phyloP scores from a whole-genome alignment of 2,888 invertebrate species.

The Philopedon plagiatum region DNA sequence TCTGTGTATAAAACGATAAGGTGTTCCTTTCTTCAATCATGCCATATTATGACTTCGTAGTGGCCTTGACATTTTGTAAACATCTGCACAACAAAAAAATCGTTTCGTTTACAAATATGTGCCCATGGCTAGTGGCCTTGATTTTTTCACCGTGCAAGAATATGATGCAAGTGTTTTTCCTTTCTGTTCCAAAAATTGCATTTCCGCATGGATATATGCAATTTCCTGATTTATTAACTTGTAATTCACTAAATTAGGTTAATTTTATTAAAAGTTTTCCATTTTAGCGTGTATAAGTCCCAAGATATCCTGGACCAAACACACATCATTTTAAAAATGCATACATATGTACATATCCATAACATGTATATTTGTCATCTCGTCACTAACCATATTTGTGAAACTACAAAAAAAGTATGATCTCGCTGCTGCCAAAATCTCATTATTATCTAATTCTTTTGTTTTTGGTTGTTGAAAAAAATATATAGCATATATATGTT shows the following conservation, averaged over 20 bases:
- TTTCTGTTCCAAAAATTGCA: constrained; percentile 3
- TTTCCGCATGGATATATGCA: neutral
- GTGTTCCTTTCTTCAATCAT: constrained; percentile 23
- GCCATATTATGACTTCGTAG: constrained; percentile 23
- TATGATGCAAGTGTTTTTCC: constrained; percentile 31
- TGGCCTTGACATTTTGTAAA: constrained; percentile 46
- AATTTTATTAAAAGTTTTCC: no score
- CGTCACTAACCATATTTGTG: no score
- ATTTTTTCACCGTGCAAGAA: constrained; percentile 5
- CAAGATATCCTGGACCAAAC: no score
- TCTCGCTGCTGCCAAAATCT: no score
- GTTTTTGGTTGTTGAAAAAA: neutral
- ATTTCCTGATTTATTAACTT: neutral
- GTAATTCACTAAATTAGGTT: neutral
- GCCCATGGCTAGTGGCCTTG: constrained; percentile 22
- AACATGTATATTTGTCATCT: no score
- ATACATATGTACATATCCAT: no score
- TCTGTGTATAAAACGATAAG: constrained; percentile 16
- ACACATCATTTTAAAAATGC: no score
- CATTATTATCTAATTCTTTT: no score
- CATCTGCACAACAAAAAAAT: constrained; percentile 44
- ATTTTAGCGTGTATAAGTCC: no score
- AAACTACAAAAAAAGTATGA: no score
- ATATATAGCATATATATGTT: neutral
- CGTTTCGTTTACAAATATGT: constrained; percentile 33